Conservation (phyloP, 1,140 invertebrate genomes). For the Drosophila kohkoa region DNA sequence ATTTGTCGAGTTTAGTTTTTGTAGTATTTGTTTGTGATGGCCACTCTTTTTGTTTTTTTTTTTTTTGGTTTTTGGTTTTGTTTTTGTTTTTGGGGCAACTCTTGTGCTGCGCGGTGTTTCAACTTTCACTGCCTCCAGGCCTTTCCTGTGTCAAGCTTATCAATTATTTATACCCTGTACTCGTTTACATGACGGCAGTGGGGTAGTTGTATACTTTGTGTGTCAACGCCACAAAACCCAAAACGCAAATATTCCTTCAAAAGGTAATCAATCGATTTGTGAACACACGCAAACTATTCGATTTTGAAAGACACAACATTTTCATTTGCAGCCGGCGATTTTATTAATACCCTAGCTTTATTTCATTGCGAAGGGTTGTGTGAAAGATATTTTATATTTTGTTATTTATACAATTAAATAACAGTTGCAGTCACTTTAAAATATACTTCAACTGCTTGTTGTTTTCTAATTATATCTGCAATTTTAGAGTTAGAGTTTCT, state of each 20-base stretch:
- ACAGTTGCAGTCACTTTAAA: too few species aligned
- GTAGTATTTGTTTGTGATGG: neutral
- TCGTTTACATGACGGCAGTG: neutral
- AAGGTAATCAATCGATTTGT: neutral
- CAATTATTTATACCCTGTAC: conserved; percentile 10
- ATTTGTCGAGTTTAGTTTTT: conserved; percentile 6
- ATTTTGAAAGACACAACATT: neutral
- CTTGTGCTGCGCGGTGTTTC: neutral
- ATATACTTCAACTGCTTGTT: too few species aligned
- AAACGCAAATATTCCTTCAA: neutral
- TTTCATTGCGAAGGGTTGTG: too few species aligned
- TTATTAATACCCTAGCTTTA: neutral
- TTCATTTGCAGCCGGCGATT: neutral
- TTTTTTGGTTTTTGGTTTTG: neutral
- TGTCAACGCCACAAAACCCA: neutral
- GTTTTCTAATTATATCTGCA: too few species aligned
- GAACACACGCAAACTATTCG: neutral
- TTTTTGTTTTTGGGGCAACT: neutral
- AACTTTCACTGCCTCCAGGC: conserved; percentile 10
- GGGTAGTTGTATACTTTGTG: neutral
- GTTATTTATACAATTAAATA: too few species aligned
- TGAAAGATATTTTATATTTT: too few species aligned
- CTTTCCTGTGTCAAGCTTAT: conserved; percentile 14
- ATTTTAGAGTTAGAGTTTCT: too few species aligned
- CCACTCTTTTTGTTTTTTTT: neutral